Base-by-base conservation (phyloP, 2,888 invertebrate genomes). In the Lapara coniferarum region DNA sequence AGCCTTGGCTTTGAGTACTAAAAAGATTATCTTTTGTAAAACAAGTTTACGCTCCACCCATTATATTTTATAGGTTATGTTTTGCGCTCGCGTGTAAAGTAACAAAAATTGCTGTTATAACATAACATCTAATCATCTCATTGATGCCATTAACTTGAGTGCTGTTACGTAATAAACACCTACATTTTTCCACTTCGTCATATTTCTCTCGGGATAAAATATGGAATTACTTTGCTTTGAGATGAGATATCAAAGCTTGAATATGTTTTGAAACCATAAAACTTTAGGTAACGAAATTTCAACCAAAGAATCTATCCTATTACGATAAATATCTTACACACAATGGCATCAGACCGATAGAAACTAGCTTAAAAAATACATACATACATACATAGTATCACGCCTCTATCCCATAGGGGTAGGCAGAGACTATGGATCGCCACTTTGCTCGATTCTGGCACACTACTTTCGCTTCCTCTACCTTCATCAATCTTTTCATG, bases 101-200 rank as follows among this genome's bases (percentile, higher is more conserved):
- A 63, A 63, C 63, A 46, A 63, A 63, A 49, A 63, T 63, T 63
- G 63, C 49, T 63, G 63, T 49, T 46, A 46, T 63, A 63, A 63
- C 63, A 49, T 63, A 63, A 63, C 63, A 63, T 63, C 63, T 63
- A 63, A 63, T 63, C 63, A 63, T 63, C 16, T 19, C 63, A 63
- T 63, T 46, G 63, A 19, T 10, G 46, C 46, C 63, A 63, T 63
- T 63, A 63, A 49, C 63, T 63, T 49, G 46, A 63, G 63, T 49
- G 63, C 19, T 16, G 44, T 44, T 46, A 10, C 19, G 55, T 55
- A 46, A 63, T 63, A 49, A 49, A 63, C 63, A 63, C 63, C 63
- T 63, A 63, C 46, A 63, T 19, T 63, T 63, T 59, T 63, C 19
- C 57, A 57, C 57, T 25, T 25, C 57, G 57, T 57, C 25, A 46